Conservation (phyloP, 2,797 vertebrate species). For the Acrocephalus scirpaceus region DNA sequence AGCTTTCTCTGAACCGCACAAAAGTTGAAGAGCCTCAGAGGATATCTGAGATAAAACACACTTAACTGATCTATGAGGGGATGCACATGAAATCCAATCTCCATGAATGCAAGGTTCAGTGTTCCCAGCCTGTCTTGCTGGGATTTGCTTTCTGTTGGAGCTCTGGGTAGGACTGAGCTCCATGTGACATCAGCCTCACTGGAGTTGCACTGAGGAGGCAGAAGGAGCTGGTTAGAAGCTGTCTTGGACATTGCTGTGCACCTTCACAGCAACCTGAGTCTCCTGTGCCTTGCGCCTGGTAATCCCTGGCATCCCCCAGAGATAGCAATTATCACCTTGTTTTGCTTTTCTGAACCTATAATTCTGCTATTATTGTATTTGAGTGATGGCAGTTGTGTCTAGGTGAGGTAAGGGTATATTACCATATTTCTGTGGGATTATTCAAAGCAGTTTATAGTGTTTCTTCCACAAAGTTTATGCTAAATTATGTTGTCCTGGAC, state of each 20-base stretch:
- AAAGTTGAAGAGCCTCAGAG: neutral
- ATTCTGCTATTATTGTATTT: neutral
- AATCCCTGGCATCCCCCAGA: neutral
- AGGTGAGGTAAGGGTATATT: neutral
- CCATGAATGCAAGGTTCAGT: accelerated
- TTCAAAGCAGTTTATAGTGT: neutral
- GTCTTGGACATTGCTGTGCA: neutral
- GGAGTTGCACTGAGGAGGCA: neutral
- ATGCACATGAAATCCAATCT: neutral
- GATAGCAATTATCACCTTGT: neutral
- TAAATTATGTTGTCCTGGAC: neutral
- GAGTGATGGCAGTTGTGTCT: neutral
- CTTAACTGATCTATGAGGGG: neutral
- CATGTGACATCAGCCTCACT: accelerated
- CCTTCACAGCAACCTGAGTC: neutral
- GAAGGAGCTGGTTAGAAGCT: neutral
- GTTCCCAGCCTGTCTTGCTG: no score
- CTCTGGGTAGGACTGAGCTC: neutral
- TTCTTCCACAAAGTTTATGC: neutral
- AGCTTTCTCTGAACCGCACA: neutral
- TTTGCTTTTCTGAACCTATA: neutral
- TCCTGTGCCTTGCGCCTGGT: neutral
- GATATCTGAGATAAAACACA: neutral
- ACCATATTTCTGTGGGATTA: neutral
- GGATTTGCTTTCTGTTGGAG: neutral